Evolutionary conservation across 2,888 invertebrate genomes (phyloP).

Genomic region (Lasioglossum figueresi): DNA sequence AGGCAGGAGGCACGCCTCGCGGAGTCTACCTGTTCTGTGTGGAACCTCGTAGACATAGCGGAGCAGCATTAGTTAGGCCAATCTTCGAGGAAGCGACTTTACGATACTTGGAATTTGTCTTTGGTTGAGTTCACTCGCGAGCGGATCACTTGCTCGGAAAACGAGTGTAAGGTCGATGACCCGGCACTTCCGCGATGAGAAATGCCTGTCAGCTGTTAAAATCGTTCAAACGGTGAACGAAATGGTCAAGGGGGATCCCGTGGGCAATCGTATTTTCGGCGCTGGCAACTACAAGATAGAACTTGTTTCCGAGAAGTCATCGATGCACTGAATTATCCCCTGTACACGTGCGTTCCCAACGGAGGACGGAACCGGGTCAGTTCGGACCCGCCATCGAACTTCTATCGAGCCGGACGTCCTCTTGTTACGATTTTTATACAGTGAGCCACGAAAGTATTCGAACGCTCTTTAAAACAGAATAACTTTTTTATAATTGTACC

Average conservation of each 20-base stretch:
- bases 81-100: slow-evolving; percentile 59
- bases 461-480: no score
- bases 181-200: slow-evolving; percentile 64
- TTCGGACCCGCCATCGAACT: background rate
- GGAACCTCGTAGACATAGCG: background rate
- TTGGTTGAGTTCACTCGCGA: slow-evolving; percentile 40
- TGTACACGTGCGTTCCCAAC: background rate
- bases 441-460: no score
- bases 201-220: slow-evolving; percentile 72
- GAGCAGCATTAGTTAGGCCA: slow-evolving; percentile 40
- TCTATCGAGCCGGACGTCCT: background rate
- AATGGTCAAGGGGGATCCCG: slow-evolving; percentile 45
- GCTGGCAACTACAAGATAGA: slow-evolving; percentile 46
- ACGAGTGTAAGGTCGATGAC: slow-evolving; percentile 55
- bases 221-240: slow-evolving; percentile 65
- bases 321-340: slow-evolving; percentile 39
- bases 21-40: background rate
- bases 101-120: slow-evolving; percentile 56
- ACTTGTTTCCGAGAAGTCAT: slow-evolving; percentile 20
- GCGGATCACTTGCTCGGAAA: slow-evolving; percentile 48
- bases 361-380: background rate
- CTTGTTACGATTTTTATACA: background rate
- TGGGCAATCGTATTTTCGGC: slow-evolving; percentile 54
- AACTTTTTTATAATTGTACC: no score
- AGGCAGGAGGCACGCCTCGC: background rate